Conservation (phyloP, 1,140 invertebrate species). For the Drosophila varians region DNA sequence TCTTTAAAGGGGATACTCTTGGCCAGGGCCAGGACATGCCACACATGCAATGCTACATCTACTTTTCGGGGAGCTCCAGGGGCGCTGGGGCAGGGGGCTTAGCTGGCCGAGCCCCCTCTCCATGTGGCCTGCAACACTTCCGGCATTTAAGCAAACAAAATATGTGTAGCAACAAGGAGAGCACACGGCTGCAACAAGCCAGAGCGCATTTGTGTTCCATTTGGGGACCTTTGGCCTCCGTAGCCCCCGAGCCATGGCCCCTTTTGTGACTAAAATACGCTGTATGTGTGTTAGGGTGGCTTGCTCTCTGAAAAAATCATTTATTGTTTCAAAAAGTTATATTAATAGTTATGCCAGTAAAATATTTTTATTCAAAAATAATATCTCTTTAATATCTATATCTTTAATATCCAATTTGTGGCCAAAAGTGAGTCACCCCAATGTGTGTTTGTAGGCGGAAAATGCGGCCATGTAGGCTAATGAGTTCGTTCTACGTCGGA, state of each 20-base stretch:
- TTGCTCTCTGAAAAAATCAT: too few relatives aligned
- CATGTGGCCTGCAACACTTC: conserved; percentile 69
- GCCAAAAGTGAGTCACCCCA: too few relatives aligned
- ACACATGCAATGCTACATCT: too few relatives aligned
- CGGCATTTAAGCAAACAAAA: conserved; percentile 81
- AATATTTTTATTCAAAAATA: too few relatives aligned
- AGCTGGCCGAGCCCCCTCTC: neutral
- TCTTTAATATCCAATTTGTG: too few relatives aligned
- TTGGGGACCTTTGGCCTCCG: conserved; percentile 30
- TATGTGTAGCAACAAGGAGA: conserved; percentile 59
- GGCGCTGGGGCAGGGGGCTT: conserved; percentile 29
- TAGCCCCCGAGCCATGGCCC: neutral
- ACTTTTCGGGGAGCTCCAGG: too few relatives aligned
- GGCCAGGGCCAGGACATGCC: too few relatives aligned
- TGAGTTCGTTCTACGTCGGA: conserved; percentile 63
- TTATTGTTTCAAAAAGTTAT: too few relatives aligned
- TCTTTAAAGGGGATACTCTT: too few relatives aligned
- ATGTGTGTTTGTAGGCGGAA: conserved; percentile 64
- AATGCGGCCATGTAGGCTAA: conserved; percentile 78
- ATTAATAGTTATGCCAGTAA: too few relatives aligned
- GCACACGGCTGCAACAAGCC: conserved; percentile 49
- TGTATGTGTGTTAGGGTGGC: neutral
- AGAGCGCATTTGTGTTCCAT: conserved; percentile 59
- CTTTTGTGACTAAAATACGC: neutral
- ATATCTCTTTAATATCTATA: too few relatives aligned